phyloP scores from a whole-genome alignment of 2,797 vertebrate genomes.

The Protonibea diacanthus region DNA sequence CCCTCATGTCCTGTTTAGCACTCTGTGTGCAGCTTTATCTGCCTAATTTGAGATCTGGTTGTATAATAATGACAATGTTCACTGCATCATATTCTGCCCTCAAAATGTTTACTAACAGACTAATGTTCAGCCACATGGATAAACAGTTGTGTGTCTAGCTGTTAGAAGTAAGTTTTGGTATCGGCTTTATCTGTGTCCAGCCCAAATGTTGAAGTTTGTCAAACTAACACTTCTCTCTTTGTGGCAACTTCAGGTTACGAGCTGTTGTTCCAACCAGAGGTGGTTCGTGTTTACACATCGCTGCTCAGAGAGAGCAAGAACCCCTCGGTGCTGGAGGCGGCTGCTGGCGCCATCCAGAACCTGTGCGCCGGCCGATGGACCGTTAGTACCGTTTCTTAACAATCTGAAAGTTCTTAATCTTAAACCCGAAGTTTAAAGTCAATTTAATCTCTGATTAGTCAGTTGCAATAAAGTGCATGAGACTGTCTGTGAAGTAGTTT shows the following conservation, averaged over 20 bases:
- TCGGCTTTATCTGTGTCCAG: background rate
- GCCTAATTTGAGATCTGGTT: no score
- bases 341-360: slow-evolving; percentile 96
- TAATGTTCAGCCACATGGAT: background rate
- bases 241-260: slow-evolving; percentile 89
- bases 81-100: background rate
- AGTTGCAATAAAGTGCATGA: background rate
- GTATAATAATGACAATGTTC: background rate
- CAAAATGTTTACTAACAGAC: background rate
- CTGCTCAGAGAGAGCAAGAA: slow-evolving; percentile 94
- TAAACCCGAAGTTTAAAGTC: background rate
- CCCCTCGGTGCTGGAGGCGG: slow-evolving; percentile 94
- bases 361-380: slow-evolving; percentile 96
- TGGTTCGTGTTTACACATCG: slow-evolving; percentile 96
- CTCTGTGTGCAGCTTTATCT: background rate
- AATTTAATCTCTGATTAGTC: background rate
- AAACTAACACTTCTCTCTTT: background rate
- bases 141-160: background rate
- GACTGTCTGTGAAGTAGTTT: background rate
- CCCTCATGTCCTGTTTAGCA: background rate
- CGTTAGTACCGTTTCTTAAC: slow-evolving; percentile 80
- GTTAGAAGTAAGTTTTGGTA: background rate
- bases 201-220: background rate
- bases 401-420: background rate
- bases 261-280: slow-evolving; percentile 96